phyloP scores from a whole-genome alignment of 2,797 vertebrate species.

The Lacerta bilineata region DNA sequence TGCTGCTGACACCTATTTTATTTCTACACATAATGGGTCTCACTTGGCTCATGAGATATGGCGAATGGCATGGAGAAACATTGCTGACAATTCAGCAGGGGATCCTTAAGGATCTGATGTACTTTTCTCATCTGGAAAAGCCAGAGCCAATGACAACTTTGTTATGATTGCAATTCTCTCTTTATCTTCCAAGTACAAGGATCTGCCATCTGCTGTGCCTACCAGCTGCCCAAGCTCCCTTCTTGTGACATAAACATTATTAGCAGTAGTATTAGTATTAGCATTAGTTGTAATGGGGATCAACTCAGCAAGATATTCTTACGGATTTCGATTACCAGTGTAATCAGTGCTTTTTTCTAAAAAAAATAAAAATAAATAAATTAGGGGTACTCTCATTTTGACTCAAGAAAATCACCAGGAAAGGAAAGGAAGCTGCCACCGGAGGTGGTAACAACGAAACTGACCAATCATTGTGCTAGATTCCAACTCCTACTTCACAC shows the following conservation, averaged over 20 bases:
- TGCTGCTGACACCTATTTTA: not conserved
- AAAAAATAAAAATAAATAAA: no score
- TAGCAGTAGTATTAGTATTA: not conserved
- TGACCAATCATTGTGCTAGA: no score
- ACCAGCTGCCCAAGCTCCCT: no score
- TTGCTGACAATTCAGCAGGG: no score
- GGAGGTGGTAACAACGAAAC: no score
- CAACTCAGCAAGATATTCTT: not conserved
- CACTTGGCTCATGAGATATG: not conserved
- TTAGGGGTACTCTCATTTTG: no score
- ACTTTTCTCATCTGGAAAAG: not conserved
- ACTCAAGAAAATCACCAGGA: no score
- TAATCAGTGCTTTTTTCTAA: no score
- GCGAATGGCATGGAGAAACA: not conserved
- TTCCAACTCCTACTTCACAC: no score
- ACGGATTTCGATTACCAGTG: no score
- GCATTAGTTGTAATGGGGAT: not conserved
- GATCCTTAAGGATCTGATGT: not conserved
- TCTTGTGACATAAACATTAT: not conserved
- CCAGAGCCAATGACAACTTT: not conserved
- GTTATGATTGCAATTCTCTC: not conserved
- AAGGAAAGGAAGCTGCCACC: no score
- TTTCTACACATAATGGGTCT: not conserved
- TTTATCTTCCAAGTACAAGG: not conserved
- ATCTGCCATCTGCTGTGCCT: not conserved